These are phyloP conservation scores for Hirundichthys speculiger DNA, from an alignment of 2,113 vertebrate genomes.

Conservation along the genomic window DNA sequence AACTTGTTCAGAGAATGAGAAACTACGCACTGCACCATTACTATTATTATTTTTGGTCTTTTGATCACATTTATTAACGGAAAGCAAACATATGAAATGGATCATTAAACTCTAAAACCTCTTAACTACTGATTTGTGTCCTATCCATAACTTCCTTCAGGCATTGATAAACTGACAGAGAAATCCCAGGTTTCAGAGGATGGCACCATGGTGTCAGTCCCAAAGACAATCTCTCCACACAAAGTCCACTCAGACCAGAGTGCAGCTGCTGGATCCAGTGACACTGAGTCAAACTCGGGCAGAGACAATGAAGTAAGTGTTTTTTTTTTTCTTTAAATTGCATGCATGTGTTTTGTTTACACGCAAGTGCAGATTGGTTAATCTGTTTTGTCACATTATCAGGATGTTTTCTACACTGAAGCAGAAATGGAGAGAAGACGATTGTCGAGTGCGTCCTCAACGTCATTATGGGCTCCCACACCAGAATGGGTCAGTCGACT, in stretches of 20 bases:
- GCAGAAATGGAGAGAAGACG: conserved; percentile 86
- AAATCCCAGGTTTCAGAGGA: conserved; percentile 98
- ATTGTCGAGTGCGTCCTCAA: conserved; percentile 84
- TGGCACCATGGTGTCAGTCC: conserved; percentile 90
- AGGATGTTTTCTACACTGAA: conserved; percentile 88
- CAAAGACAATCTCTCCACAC: conserved; percentile 75
- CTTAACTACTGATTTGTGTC: background rate
- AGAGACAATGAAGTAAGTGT: conserved; percentile 80
- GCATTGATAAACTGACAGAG: conserved; percentile 96
- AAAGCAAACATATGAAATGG: too few relatives aligned
- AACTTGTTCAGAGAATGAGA: too few relatives aligned
- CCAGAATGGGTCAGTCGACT: conserved; percentile 90
- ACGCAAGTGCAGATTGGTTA: background rate
- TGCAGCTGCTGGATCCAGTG: conserved; percentile 67
- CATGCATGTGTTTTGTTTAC: background rate
- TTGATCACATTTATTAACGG: too few relatives aligned
- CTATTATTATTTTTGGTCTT: too few relatives aligned
- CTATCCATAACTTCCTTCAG: conserved; percentile 61
- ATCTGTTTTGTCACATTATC: conserved; percentile 5
- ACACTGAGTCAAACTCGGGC: conserved; percentile 80
- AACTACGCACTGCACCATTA: too few relatives aligned
- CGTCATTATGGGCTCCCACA: conserved; percentile 88
- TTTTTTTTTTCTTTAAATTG: background rate
- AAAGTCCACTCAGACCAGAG: conserved; percentile 70
- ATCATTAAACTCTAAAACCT: too few relatives aligned